These are phyloP conservation scores for Crenichthys baileyi DNA, from an alignment of 2,797 vertebrate species.

Conservation along the genomic window DNA sequence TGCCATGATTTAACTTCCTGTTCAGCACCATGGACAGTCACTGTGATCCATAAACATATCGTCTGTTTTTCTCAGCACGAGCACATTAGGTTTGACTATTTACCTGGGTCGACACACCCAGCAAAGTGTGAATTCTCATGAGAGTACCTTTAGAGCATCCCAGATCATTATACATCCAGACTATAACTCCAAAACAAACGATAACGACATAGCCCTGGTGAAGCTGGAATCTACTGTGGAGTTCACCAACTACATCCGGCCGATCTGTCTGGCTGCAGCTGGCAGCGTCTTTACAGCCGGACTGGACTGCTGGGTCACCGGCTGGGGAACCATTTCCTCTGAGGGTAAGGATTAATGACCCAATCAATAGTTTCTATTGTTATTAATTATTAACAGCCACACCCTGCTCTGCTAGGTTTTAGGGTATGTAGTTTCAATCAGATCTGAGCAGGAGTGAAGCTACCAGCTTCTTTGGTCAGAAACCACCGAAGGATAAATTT, in stretches of 20 bases:
- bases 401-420: neutral
- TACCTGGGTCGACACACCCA: constrained; percentile 46
- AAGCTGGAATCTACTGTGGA: constrained; percentile 15
- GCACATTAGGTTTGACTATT: fast-evolving
- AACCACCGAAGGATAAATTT: neutral
- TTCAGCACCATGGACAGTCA: too few species aligned
- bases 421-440: too few species aligned
- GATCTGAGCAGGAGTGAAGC: neutral
- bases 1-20: neutral
- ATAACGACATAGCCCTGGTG: constrained; percentile 66
- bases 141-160: fast-evolving
- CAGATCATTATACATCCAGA: constrained; percentile 14
- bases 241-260: constrained; percentile 71
- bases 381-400: too few species aligned
- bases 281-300: neutral
- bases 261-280: constrained; percentile 71
- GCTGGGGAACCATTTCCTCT: constrained; percentile 42
- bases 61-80: neutral
- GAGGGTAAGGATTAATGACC: constrained; percentile 6
- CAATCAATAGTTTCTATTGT: too few species aligned
- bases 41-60: too few species aligned
- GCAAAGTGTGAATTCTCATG: neutral
- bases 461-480: too few species aligned
- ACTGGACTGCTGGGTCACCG: constrained; percentile 59
- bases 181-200: fast-evolving